A percentile compares a stretch with the other conserved stretches of the same genome.
These are phyloP conservation scores for Leuctra nigra DNA, from an alignment of 2,888 invertebrate genomes.

Conservation along the genomic window DNA sequence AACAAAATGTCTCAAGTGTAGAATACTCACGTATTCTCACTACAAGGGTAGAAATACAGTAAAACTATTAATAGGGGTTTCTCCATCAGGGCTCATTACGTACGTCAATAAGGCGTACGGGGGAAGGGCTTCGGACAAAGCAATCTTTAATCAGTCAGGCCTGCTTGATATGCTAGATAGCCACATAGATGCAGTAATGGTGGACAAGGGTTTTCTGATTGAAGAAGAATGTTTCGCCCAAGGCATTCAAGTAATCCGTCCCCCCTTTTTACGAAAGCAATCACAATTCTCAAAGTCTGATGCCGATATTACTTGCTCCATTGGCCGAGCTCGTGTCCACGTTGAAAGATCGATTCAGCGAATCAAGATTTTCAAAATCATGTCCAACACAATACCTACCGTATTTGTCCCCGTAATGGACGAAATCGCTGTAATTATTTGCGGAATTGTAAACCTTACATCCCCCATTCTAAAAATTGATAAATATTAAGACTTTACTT, in stretches of 20 bases:
- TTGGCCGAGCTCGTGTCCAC: slow-evolving; percentile 28
- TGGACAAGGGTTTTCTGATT: slow-evolving; percentile 33
- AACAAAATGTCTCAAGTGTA: too few relatives aligned
- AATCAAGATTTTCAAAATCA: slow-evolving; percentile 16
- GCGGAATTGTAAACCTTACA: background rate
- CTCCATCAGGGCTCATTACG: slow-evolving; percentile 25
- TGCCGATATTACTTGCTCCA: slow-evolving; percentile 18
- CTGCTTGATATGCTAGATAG: slow-evolving; percentile 13
- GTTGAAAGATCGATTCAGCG: slow-evolving; percentile 29
- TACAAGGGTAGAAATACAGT: too few relatives aligned
- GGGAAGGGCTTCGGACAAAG: slow-evolving; percentile 25
- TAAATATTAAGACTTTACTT: too few relatives aligned
- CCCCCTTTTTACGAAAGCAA: slow-evolving; percentile 24
- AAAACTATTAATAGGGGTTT: slow-evolving; percentile 24
- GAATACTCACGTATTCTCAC: too few relatives aligned
- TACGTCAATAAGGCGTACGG: slow-evolving; percentile 23
- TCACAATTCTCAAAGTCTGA: slow-evolving; percentile 25
- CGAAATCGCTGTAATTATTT: background rate
- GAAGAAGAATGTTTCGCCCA: slow-evolving; percentile 29
- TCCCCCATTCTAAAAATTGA: background rate
- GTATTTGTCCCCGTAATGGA: background rate
- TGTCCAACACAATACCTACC: background rate
- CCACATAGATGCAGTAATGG: slow-evolving; percentile 30
- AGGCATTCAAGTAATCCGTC: slow-evolving; percentile 25
- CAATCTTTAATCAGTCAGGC: slow-evolving; percentile 15